These are phyloP conservation scores for Aleiodes leptofemur DNA, from an alignment of 2,888 invertebrate species.

Conservation along the genomic window DNA sequence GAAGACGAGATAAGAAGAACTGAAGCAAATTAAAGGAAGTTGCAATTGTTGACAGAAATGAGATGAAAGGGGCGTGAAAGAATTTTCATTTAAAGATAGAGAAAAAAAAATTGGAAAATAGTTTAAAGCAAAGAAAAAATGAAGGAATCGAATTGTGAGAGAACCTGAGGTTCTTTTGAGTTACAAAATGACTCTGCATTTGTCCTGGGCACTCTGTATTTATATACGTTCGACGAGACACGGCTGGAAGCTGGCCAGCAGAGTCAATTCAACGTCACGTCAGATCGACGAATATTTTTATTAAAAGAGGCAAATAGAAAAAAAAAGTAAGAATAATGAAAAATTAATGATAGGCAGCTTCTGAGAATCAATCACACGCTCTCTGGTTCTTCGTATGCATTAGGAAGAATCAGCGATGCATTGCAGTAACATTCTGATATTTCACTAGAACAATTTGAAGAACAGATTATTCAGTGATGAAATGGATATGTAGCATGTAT, in stretches of 20 bases:
- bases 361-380: slow-evolving; percentile 5
- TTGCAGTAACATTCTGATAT: too few relatives aligned
- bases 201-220: slow-evolving; percentile 61
- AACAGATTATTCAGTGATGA: too few relatives aligned
- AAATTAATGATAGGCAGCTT: background rate
- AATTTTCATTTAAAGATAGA: background rate
- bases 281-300: slow-evolving; percentile 7
- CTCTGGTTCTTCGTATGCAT: too few relatives aligned
- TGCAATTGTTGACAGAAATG: too few relatives aligned
- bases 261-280: slow-evolving; percentile 3
- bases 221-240: slow-evolving; percentile 60
- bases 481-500: too few relatives aligned
- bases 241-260: slow-evolving; percentile 63
- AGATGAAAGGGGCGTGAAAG: background rate
- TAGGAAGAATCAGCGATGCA: too few relatives aligned
- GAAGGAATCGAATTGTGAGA: background rate
- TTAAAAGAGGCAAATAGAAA: background rate
- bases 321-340: too few relatives aligned
- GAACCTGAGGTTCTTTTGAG: background rate
- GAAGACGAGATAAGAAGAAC: too few relatives aligned
- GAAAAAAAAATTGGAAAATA: background rate
- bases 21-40: too few relatives aligned
- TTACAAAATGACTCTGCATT: slow-evolving; percentile 51
- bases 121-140: background rate
- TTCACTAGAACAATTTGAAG: too few relatives aligned